Base-by-base conservation (phyloP, 1,140 invertebrate species). In the Bactericera cockerelli region DNA sequence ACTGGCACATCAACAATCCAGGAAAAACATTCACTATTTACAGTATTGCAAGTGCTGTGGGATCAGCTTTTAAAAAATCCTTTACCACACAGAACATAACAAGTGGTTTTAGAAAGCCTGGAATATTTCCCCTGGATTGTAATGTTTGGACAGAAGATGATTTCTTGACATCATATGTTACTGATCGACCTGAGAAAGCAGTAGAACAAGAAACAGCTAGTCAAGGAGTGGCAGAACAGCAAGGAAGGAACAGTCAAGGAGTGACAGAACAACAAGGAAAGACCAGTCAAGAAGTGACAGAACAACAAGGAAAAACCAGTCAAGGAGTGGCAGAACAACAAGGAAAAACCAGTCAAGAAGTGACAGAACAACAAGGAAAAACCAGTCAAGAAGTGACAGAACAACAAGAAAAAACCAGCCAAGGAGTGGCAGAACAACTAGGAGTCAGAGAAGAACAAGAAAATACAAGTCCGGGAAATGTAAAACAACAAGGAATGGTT, bases 1-100 rank as follows among this genome's bases (percentile, higher is more conserved):
- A 49, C 36, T 78, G 74, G 72, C 67, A 76, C 68, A 54, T 64
- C 63, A 70, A 49, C 57, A 65, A 77, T 62, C 68, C 71, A 28
- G 71, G 72, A 14, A 74, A 71, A 65, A 65, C 70, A 8, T 73
- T 78, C 65, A 68, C 69, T 36, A 36, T 36, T 36, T 36, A 36
- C 33, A 36, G 16, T 16, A 36, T 36, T 36, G 16, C 33, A 36
- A 16, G 10, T 36, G 33, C 33, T 36, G 33, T 36, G 33, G 33
- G 33, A 36, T 36, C 33, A 36, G 33, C 33, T 36, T 36, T 36
- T 36, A 36, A 36, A 36, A 36, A 36, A 55, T 67, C 71, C 25
- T 65, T 70, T 53, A 70, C 69, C 26, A 67, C 68, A n/a, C 55
- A 55, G 36, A 75, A 76, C 62, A 75, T 74, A 19, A 69, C 60